These are phyloP conservation scores for Magallana ariakensis DNA, from an alignment of 1,140 invertebrate genomes.

Conservation along the genomic window DNA sequence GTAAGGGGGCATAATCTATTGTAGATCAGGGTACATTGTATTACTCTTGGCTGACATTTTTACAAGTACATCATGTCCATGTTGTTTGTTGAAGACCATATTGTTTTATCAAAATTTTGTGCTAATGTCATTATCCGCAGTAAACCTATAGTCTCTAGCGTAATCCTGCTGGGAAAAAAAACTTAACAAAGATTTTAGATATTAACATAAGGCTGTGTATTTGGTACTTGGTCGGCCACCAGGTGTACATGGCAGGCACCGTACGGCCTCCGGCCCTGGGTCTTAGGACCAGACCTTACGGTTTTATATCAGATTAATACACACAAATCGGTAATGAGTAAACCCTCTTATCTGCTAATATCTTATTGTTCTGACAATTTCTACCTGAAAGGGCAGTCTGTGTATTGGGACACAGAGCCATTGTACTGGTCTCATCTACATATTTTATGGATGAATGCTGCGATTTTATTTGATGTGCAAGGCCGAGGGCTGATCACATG, in stretches of 20 bases:
- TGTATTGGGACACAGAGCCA: constrained; percentile 20
- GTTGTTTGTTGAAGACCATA: no score
- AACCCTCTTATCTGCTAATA: constrained; percentile 34
- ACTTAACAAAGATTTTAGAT: not conserved
- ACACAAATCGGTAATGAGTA: constrained; percentile 26
- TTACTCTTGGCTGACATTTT: no score
- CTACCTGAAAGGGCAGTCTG: constrained; percentile 19
- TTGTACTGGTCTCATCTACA: not conserved
- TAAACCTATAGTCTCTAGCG: no score
- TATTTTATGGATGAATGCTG: constrained; percentile 17
- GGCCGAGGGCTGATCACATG: not conserved
- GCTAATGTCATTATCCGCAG: no score
- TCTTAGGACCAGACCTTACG: not conserved
- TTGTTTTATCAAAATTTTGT: no score
- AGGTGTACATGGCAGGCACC: not conserved
- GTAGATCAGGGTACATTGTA: no score
- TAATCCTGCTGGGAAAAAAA: no score
- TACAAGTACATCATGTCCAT: no score
- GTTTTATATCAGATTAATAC: constrained; percentile 35
- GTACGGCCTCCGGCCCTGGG: not conserved
- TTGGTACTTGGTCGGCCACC: not conserved
- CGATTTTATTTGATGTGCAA: constrained; percentile 22
- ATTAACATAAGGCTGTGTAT: not conserved
- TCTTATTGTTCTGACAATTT: constrained; percentile 32
- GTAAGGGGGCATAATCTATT: no score